Base-by-base conservation (phyloP, 2,113 vertebrate species). In the Agapornis roseicollis region DNA sequence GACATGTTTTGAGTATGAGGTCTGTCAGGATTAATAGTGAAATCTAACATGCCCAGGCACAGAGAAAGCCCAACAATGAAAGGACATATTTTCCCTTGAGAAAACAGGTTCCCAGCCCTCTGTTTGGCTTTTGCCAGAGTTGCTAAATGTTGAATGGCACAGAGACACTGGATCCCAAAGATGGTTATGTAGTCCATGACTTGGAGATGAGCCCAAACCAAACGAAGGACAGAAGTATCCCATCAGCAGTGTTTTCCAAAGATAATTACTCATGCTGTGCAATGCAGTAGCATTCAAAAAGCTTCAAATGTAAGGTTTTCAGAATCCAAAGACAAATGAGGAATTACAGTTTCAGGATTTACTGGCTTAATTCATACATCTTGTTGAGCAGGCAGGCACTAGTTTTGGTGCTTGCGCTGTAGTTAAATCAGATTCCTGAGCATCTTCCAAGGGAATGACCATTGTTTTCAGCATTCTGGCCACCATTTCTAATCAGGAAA, bases 11-110 rank as follows among this genome's bases (percentile, higher is more conserved):
- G 94, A 95, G 88, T 95, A 89, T 87, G 84, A 94, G 78, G 83
- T 93, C 93, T 93, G 80, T 93, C 86, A 93, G 80, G 83, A 94
- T 95, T 95, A 96, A 90, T 92, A 85, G 95, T 87, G 83, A 93
- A 94, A 94, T 80, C 53, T 89, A 89, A 81, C 86, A 61, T 96
- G 86, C 88, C 88, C 78, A 65, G 78, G 80, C 93, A 95, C 44
- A 94, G 89, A 94, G 90, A 86, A 87, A 94, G 66, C 69, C 50
- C 58, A 55, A 28, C 70, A 87, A 94, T 69, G 44, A 93, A 93
- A 96, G 73, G 83, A 85, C 73, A 63, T 31, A 89, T 95, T 94
- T 96, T 89, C 96, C 92, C 90, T 92, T 92, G 94, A 96, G 94
- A 94, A 93, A 96, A 85, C 58, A 81, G 49, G 69, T 96, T 97